Evolutionary conservation across 1,140 invertebrate species (phyloP).

Genomic region (Anthonomus grandis): DNA sequence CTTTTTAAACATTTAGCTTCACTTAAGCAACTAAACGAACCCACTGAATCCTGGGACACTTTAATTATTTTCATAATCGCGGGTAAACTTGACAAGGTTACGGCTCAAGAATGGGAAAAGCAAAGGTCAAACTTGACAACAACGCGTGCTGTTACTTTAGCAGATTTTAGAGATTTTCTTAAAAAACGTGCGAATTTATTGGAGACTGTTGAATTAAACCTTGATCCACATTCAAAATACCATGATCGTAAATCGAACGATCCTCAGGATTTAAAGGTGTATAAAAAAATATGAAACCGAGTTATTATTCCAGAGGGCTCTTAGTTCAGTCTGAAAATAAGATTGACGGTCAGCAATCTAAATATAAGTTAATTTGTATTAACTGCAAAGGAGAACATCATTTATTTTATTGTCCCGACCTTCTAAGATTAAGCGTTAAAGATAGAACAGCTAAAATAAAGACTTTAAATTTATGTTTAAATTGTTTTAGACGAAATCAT

Average conservation of each 20-base stretch:
- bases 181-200: conserved; percentile 1
- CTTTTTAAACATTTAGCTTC: conserved; percentile 18
- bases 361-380: background rate
- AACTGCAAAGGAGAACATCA: background rate
- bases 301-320: too few species aligned
- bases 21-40: conserved; percentile 14
- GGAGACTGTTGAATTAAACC: conserved; percentile 1
- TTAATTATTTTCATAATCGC: conserved; percentile 25
- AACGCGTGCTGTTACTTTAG: too few species aligned
- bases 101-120: conserved; percentile 16
- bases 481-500: too few species aligned
- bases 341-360: background rate
- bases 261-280: background rate
- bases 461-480: conserved; percentile 14
- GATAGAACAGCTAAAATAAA: conserved; percentile 17
- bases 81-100: conserved; percentile 31
- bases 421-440: conserved; percentile 6
- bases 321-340: too few species aligned
- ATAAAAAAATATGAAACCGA: background rate
- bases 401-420: too few species aligned
- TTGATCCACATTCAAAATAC: background rate
- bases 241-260: background rate
- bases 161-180: background rate
- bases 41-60: too few species aligned
- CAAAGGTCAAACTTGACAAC: background rate